These are phyloP conservation scores for Poecilia gillii DNA, from an alignment of 2,797 vertebrate species.

Conservation along the genomic window DNA sequence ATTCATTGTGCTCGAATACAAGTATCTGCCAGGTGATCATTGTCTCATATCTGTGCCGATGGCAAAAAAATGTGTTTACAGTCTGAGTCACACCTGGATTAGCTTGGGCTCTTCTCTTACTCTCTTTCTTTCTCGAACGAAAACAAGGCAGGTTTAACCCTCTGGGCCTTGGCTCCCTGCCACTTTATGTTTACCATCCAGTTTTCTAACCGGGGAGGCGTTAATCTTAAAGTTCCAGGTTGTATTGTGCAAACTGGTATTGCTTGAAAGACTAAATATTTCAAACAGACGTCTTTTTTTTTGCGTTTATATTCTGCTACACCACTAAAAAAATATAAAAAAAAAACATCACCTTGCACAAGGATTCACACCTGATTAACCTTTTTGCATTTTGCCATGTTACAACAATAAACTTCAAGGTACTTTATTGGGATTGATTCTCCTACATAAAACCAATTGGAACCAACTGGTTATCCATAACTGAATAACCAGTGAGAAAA, in stretches of 20 bases:
- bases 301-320: conserved; percentile 11
- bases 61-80: conserved; percentile 34
- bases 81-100: conserved; percentile 47
- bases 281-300: not conserved
- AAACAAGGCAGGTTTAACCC: conserved; percentile 52
- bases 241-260: conserved; percentile 20
- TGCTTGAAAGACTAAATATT: not conserved
- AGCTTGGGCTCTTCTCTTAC: conserved; percentile 28
- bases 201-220: conserved; percentile 11
- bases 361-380: not conserved
- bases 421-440: not conserved
- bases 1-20: conserved; percentile 19
- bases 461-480: not conserved
- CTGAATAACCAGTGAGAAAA: not conserved
- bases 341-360: not conserved
- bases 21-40: conserved; percentile 9
- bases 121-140: conserved; percentile 30
- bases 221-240: conserved; percentile 42
- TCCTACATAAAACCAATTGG: not conserved
- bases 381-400: not conserved
- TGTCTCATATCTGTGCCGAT: conserved; percentile 26
- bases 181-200: conserved; percentile 55
- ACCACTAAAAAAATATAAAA: conserved; percentile 1
- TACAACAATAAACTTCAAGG: not conserved
- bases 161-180: conserved; percentile 33